Evolutionary conservation across 2,797 vertebrate species (phyloP).

Genomic region (Paguma larvata): DNA sequence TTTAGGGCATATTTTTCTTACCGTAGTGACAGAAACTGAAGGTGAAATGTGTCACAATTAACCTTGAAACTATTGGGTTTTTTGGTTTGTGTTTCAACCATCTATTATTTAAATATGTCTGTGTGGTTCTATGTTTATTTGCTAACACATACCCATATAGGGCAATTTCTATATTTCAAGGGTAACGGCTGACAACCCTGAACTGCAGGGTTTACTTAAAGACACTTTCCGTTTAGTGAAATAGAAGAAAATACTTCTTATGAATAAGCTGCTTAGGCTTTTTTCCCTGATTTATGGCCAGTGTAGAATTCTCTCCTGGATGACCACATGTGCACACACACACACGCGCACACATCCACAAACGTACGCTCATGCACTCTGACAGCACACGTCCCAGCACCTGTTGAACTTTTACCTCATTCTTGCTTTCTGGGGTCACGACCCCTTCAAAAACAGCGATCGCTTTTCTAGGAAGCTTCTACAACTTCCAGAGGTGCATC

Average conservation of each 20-base stretch:
- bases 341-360: not conserved
- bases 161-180: not conserved
- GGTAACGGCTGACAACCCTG: not conserved
- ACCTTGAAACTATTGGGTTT: slow-evolving; percentile 70
- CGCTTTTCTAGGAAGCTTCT: not conserved
- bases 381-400: not conserved
- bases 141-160: not conserved
- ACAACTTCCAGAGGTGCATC: not conserved
- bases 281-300: not conserved
- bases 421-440: not conserved
- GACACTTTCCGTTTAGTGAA: not conserved
- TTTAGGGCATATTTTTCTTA: slow-evolving; percentile 40
- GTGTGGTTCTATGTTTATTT: slow-evolving; percentile 30
- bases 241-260: not conserved
- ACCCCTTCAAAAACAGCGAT: not conserved
- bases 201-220: slow-evolving; percentile 44
- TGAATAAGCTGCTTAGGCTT: not conserved
- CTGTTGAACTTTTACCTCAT: not conserved
- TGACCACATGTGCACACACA: not conserved
- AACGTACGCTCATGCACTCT: not conserved
- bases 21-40: slow-evolving; percentile 46
- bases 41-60: slow-evolving; percentile 59
- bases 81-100: slow-evolving; percentile 41
- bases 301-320: not conserved
- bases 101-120: slow-evolving; percentile 66